Conservation (phyloP, 2,113 vertebrate species). For the Toxotes jaculatrix region DNA sequence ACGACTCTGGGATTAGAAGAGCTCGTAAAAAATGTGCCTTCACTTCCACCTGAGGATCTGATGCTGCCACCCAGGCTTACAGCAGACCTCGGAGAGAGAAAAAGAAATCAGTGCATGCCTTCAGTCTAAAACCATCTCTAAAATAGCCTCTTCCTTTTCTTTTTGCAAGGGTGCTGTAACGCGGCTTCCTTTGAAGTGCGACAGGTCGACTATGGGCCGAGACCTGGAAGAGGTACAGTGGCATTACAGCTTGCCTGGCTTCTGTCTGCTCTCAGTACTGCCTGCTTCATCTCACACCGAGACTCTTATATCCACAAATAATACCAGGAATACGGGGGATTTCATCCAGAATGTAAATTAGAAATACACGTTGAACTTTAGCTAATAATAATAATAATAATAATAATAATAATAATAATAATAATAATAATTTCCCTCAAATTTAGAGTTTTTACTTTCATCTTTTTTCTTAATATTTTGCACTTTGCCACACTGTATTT, state of each 20-base stretch:
- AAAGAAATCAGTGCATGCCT: constrained; percentile 29
- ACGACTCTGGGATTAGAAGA: constrained; percentile 50
- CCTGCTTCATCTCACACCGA: constrained; percentile 52
- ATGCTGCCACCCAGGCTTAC: constrained; percentile 64
- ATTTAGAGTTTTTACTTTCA: no score
- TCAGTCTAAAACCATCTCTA: constrained; percentile 53
- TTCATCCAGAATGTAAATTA: not conserved
- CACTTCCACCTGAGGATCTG: constrained; percentile 63
- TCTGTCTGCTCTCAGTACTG: constrained; percentile 61
- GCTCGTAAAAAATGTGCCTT: constrained; percentile 64
- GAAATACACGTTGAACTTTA: not conserved
- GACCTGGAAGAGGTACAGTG: constrained; percentile 81
- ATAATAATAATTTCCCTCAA: no score
- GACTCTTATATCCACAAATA: constrained; percentile 24
- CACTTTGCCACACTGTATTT: not conserved
- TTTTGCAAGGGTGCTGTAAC: constrained; percentile 86
- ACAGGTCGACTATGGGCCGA: constrained; percentile 91
- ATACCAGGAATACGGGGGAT: not conserved
- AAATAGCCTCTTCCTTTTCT: constrained; percentile 74
- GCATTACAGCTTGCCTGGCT: constrained; percentile 78
- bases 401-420: not conserved
- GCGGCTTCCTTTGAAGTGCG: constrained; percentile 91
- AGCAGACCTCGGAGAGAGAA: not conserved
- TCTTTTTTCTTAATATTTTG: no score
- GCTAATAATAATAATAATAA: constrained; percentile 14